Conservation (phyloP, 2,888 invertebrate genomes). For the Clitarchus hookeri region DNA sequence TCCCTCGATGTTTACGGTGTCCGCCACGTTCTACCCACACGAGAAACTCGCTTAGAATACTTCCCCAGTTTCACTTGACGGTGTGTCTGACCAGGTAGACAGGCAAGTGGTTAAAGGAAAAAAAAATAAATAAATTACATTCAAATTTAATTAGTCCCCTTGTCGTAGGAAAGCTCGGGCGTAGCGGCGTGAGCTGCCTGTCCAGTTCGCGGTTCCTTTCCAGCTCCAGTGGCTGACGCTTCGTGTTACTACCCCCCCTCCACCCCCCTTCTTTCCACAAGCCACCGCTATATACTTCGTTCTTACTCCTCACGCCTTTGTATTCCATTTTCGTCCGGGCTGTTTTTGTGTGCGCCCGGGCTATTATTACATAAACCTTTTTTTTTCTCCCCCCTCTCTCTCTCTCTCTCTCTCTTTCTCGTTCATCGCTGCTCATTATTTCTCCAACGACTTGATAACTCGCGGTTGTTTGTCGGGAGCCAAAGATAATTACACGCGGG, state of each 20-base stretch:
- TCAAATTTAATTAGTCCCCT: background rate
- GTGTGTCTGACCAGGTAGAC: background rate
- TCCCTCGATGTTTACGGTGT: no score
- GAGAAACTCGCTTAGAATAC: no score
- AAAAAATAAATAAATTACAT: background rate
- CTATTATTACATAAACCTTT: slow-evolving; percentile 9
- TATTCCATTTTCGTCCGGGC: background rate
- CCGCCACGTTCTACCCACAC: no score
- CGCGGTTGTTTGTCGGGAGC: slow-evolving; percentile 14
- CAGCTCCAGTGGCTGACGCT: background rate
- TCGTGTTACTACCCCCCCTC: background rate
- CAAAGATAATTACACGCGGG: background rate
- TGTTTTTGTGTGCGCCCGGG: slow-evolving; percentile 7
- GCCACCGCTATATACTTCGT: background rate
- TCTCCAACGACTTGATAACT: slow-evolving; percentile 14
- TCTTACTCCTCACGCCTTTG: background rate
- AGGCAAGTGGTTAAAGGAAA: background rate
- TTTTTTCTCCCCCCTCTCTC: background rate
- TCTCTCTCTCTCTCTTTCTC: background rate
- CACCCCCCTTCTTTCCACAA: background rate
- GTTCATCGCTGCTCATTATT: slow-evolving; percentile 9
- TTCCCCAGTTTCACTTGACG: no score
- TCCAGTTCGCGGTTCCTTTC: background rate
- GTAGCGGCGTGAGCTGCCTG: background rate
- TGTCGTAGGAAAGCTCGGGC: background rate